phyloP scores from a whole-genome alignment of 2,888 invertebrate species.

The Drosophila mercatorum region DNA sequence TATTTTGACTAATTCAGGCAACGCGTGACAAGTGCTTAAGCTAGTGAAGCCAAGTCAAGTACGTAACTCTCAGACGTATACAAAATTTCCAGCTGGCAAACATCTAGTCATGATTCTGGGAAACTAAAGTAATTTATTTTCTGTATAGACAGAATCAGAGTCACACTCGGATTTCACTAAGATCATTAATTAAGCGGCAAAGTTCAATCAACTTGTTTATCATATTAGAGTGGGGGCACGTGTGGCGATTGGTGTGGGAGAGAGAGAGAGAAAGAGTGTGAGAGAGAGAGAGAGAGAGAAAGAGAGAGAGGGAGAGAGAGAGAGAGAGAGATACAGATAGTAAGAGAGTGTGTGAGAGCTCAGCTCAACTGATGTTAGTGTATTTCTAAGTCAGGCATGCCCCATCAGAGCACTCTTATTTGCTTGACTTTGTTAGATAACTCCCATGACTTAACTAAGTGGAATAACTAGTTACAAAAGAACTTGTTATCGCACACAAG shows the following conservation, averaged over 20 bases:
- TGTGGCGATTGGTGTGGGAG: neutral
- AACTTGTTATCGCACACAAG: neutral
- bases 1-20: neutral
- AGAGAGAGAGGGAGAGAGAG: no score
- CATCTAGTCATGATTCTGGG: neutral
- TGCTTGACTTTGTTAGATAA: neutral
- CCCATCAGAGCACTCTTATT: neutral
- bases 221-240: neutral
- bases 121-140: neutral
- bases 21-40: neutral
- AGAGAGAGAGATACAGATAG: no score
- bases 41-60: neutral
- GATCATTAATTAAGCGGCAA: neutral
- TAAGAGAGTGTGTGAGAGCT: neutral
- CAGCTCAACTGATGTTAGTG: neutral
- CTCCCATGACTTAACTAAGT: neutral
- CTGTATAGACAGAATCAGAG: neutral
- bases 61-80: neutral
- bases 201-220: neutral
- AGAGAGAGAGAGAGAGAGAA: no score
- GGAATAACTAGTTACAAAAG: conserved; percentile 8
- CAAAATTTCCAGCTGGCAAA: neutral
- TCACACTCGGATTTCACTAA: neutral
- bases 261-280: accelerated
- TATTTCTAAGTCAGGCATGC: neutral